Percentiles rank a stretch among this genome's conserved stretches.
Evolutionary conservation across 2,113 vertebrate genomes (phyloP).

Genomic region (Rhegmatorhina hoffmannsi): DNA sequence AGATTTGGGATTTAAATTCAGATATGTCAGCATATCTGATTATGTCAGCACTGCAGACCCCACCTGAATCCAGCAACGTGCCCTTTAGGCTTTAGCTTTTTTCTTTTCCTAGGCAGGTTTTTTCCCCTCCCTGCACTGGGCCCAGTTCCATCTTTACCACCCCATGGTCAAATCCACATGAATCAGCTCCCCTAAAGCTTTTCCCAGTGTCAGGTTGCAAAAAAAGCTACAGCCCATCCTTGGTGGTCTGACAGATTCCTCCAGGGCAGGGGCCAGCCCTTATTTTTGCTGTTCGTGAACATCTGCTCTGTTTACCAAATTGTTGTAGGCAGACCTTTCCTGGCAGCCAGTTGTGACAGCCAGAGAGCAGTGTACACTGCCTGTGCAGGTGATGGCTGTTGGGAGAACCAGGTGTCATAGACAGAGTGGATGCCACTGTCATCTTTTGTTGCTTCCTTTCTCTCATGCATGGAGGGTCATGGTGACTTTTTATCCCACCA

Average conservation of each 20-base stretch:
- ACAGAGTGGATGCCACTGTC: not conserved
- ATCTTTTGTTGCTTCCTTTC: not conserved
- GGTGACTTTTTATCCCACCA: not conserved
- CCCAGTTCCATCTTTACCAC: not conserved
- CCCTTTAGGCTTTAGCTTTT: not conserved
- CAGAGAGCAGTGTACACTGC: fast-evolving
- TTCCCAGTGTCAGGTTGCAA: not conserved
- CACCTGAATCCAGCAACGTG: not conserved
- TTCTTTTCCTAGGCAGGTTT: not conserved
- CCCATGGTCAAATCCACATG: not conserved
- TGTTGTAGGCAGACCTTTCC: not conserved
- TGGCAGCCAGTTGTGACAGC: not conserved
- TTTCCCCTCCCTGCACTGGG: not conserved
- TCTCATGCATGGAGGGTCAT: fast-evolving
- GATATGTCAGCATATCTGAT: not conserved
- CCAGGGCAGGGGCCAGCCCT: not conserved
- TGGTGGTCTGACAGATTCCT: conserved; percentile 7
- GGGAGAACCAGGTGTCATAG: not conserved
- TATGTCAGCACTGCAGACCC: not conserved
- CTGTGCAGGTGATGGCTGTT: not conserved
- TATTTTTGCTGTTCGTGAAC: not conserved
- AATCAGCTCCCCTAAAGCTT: not conserved
- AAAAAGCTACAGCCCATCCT: not conserved
- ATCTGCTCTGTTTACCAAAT: not conserved
- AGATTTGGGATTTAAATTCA: not conserved